Conservation (phyloP, 2,113 vertebrate genomes). For the Galemys pyrenaicus region DNA sequence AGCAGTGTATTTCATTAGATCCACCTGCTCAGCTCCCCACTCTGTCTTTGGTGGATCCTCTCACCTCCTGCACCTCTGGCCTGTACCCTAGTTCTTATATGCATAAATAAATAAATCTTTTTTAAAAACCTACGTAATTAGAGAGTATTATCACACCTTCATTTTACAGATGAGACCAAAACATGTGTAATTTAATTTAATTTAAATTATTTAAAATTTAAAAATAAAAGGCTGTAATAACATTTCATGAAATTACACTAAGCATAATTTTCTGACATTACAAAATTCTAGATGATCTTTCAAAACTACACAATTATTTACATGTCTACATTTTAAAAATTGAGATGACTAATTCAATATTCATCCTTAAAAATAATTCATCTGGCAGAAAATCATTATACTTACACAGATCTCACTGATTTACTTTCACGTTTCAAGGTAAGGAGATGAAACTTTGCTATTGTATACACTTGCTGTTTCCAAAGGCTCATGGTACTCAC, state of each 20-base stretch:
- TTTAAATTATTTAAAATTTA: no score
- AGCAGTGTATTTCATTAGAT: no score
- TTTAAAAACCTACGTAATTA: no score
- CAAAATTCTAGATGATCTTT: constrained; percentile 13
- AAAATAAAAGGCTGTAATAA: neutral
- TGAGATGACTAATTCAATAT: neutral
- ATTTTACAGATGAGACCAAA: constrained; percentile 26
- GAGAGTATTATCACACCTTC: neutral
- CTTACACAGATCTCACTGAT: constrained; percentile 88
- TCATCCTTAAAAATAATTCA: neutral
- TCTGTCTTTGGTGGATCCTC: no score
- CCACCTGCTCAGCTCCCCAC: no score
- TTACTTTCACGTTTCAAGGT: constrained; percentile 93
- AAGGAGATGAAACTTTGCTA: constrained; percentile 94
- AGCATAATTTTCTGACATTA: neutral
- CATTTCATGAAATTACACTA: neutral
- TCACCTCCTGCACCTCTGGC: no score
- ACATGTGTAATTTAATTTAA: no score
- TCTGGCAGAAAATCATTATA: neutral
- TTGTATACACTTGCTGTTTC: constrained; percentile 92
- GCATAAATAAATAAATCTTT: no score
- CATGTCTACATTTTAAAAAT: neutral
- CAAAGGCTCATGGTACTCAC: constrained; percentile 89
- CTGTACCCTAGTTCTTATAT: no score
- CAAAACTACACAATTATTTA: constrained; percentile 24